phyloP scores from a whole-genome alignment of 2,113 vertebrate species.

The Cheilinus undulatus region DNA sequence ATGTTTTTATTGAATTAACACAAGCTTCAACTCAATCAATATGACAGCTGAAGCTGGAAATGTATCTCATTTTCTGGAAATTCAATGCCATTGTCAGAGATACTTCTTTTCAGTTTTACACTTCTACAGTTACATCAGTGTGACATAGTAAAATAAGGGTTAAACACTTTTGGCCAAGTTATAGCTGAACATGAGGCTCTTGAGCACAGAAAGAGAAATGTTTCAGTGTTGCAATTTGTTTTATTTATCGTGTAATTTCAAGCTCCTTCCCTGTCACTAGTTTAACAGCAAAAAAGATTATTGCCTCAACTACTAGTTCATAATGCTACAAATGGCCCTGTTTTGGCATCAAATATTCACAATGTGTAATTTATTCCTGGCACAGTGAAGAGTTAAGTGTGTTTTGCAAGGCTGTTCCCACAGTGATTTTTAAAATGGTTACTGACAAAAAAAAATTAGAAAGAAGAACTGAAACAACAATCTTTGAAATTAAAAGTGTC shows the following conservation, averaged over 20 bases:
- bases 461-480: slow-evolving; percentile 13
- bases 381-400: slow-evolving; percentile 23
- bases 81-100: not conserved
- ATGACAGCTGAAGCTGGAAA: not conserved
- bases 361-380: slow-evolving; percentile 35
- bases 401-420: slow-evolving; percentile 24
- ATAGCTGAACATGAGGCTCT: not conserved
- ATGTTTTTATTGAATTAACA: slow-evolving; percentile 8
- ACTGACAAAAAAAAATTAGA: slow-evolving; percentile 35
- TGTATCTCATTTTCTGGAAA: not conserved
- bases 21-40: not conserved
- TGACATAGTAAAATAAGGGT: not conserved
- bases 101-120: not conserved
- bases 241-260: not conserved
- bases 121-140: not conserved
- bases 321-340: slow-evolving; percentile 21
- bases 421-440: slow-evolving; percentile 29
- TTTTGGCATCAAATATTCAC: slow-evolving; percentile 29
- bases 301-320: slow-evolving; percentile 18
- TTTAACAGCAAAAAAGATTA: slow-evolving; percentile 18
- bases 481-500: slow-evolving; percentile 20
- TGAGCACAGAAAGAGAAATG: not conserved
- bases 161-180: too few species aligned
- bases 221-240: not conserved
- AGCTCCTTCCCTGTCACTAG: slow-evolving; percentile 14